Percentiles rank a stretch among this genome's conserved stretches.
Conservation (phyloP, 2,797 vertebrate species). For the Avahi laniger region DNA sequence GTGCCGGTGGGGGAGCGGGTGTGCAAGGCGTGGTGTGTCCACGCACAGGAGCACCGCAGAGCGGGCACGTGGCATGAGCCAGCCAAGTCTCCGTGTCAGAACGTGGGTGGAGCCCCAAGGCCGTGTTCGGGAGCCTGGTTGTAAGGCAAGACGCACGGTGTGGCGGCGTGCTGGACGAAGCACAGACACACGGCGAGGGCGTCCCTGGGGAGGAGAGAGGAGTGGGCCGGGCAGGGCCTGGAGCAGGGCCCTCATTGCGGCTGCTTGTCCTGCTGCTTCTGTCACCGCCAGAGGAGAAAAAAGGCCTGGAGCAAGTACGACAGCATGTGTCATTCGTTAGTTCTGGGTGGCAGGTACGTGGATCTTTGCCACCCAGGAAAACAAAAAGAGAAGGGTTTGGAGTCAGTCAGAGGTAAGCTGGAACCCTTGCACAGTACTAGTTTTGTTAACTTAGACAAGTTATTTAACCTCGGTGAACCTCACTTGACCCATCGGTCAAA, state of each 20-base stretch:
- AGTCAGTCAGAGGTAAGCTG: not conserved
- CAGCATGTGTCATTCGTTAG: not conserved
- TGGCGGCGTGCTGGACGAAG: accelerated
- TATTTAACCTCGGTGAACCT: not conserved
- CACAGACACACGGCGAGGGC: no score
- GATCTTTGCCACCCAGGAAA: not conserved
- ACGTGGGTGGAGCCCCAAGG: not conserved
- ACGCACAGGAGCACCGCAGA: accelerated
- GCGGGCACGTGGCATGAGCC: not conserved
- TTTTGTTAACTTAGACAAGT: not conserved
- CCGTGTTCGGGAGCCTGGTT: accelerated
- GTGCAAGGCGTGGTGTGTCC: accelerated
- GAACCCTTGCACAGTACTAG: not conserved
- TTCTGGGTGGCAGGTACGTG: not conserved
- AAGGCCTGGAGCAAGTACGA: not conserved
- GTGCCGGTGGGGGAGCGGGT: accelerated
- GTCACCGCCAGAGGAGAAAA: not conserved
- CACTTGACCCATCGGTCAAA: not conserved
- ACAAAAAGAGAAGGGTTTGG: not conserved
- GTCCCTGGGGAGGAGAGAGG: not conserved
- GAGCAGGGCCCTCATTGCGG: no score
- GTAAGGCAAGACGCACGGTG: accelerated
- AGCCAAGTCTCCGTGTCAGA: not conserved
- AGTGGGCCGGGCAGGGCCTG: not conserved
- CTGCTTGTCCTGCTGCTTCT: not conserved